phyloP scores from a whole-genome alignment of 2,797 vertebrate genomes.

The Zenarchopterus dispar region DNA sequence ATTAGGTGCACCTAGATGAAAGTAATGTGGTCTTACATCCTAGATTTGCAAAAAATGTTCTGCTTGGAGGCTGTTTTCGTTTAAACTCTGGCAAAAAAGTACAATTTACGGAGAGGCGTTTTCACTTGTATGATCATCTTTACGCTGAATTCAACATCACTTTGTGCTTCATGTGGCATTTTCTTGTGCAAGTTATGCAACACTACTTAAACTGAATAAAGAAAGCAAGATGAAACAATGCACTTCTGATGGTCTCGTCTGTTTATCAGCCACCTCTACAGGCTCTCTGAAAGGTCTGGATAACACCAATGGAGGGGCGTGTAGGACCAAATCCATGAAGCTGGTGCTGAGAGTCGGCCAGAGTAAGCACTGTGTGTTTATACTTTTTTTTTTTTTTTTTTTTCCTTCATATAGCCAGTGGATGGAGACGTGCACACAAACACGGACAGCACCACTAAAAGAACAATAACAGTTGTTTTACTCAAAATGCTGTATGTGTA shows the following conservation, averaged over 20 bases:
- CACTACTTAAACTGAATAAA: too few species aligned
- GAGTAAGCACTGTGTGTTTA: slow-evolving; percentile 84
- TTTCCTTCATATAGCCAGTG: neutral
- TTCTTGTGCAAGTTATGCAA: too few species aligned
- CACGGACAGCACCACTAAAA: neutral
- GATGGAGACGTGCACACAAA: neutral
- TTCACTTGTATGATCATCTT: slow-evolving; percentile 19
- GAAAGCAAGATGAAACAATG: too few species aligned
- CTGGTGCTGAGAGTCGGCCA: slow-evolving; percentile 97
- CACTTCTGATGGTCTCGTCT: slow-evolving; percentile 20
- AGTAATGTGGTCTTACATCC: slow-evolving; percentile 1
- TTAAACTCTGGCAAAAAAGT: neutral
- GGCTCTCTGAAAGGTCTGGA: slow-evolving; percentile 92
- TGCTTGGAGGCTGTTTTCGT: neutral
- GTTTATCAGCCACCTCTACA: slow-evolving; percentile 91
- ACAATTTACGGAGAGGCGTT: neutral
- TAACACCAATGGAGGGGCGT: slow-evolving; percentile 93
- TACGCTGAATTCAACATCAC: neutral
- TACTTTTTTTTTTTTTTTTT: slow-evolving; percentile 13
- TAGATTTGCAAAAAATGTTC: slow-evolving; percentile 11
- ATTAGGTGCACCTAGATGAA: slow-evolving; percentile 1
- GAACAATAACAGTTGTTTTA: slow-evolving; percentile 6
- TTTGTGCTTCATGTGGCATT: slow-evolving; percentile 21
- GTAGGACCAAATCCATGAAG: slow-evolving; percentile 96
- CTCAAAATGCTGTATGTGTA: neutral